These are phyloP conservation scores for Gymnoscelis rufifasciata DNA, from an alignment of 2,888 invertebrate species.

Conservation along the genomic window DNA sequence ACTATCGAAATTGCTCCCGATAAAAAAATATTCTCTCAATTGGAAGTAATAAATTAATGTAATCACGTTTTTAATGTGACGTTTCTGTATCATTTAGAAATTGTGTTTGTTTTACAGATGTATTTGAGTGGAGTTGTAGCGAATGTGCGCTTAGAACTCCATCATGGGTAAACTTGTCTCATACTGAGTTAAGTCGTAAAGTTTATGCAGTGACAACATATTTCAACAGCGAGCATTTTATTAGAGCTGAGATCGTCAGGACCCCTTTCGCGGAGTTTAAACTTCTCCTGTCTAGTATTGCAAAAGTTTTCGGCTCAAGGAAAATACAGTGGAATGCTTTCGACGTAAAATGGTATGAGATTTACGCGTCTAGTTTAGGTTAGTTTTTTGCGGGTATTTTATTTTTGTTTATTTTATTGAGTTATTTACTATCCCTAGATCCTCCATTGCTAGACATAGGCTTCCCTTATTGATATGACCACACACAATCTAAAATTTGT, in stretches of 20 bases:
- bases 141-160: constrained; percentile 42
- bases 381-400: constrained; percentile 36
- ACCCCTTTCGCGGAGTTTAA: constrained; percentile 62
- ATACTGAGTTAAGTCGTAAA: constrained; percentile 67
- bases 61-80: constrained; percentile 63
- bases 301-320: constrained; percentile 74
- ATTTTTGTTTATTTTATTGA: too few species aligned
- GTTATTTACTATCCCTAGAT: too few species aligned
- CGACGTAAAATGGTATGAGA: constrained; percentile 61
- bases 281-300: constrained; percentile 66
- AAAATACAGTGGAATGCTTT: constrained; percentile 77
- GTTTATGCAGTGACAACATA: constrained; percentile 76
- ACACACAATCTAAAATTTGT: too few species aligned
- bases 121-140: constrained; percentile 1
- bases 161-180: constrained; percentile 51
- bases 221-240: constrained; percentile 70
- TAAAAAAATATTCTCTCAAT: constrained; percentile 56
- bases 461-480: too few species aligned
- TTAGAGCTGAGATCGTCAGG: constrained; percentile 69
- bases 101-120: constrained; percentile 24
- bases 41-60: constrained; percentile 68
- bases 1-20: constrained; percentile 73
- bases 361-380: constrained; percentile 60
- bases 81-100: constrained; percentile 35
- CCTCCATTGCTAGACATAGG: too few species aligned